Evolutionary conservation across 2,113 vertebrate species (phyloP), one percentile per base, ranked within the genome.

Genomic region (Camelus dromedarius): DNA sequence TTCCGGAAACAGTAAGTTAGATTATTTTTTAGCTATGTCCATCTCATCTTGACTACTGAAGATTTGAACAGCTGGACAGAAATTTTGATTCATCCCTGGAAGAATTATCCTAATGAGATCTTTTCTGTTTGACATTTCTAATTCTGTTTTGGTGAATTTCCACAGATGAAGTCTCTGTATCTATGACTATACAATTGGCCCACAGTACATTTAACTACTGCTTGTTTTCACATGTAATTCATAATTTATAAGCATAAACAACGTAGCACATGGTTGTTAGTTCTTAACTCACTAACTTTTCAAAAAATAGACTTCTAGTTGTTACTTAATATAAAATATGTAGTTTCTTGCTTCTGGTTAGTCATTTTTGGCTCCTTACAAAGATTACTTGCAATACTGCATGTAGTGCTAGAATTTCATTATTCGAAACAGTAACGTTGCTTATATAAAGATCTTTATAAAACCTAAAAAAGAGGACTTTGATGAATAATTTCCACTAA

Each of bases 51-150:
- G 32, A 80, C 58, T 83, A 73, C 6, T 32, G 24, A 85, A 92
- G 70, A 88, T 66, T 77, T 52, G 15, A 93, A 96, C 48, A 96
- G 48, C 86, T 95, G 93, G 54, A 46, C 18, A 79, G 66, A 93
- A 88, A 56, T 86, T 96, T 89, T 73, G 9, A 94, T 91, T 96
- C 56, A 86, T 97, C 94, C 95, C 67, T 97, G 79, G 52, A 86
- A 93, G 62, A 97, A 96, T 96, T 93, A 94, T 96, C 89, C 95
- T 95, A 97, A 96, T 95, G 91, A 91, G 60, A 89, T 97, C 26
- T 94, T 94, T 97, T 96, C 42, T 91, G 64, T 79, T 92, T 89
- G 91, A 96, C 69, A 96, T 93, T 97, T 97, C 81, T 85, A 94
- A 95, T 97, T 95, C 28, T 95, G 38, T 90, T 96, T 88, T 93